Evolutionary conservation across 2,888 invertebrate species (phyloP), one percentile per base, ranked within the genome.

Genomic region (Microctonus aethiopoides): DNA sequence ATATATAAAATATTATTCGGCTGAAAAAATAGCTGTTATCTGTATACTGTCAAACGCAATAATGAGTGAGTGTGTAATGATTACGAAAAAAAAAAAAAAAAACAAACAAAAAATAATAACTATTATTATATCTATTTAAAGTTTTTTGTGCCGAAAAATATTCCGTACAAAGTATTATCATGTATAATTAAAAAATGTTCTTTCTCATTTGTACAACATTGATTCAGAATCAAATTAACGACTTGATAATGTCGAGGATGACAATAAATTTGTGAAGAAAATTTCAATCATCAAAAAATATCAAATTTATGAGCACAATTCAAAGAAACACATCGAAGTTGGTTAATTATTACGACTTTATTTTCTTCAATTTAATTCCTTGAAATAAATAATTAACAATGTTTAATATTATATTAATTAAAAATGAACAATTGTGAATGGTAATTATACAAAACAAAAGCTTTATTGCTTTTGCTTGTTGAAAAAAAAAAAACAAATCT

Each of bases 181-280:
- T 70, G 46, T 67, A 46, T 46, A 46, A 16, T 16, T 46, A 16
- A 46, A 16, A 63, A 64, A 69, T 29, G 7, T 5, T 67, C 51
- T 65, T 68, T 62, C 60, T 64, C 69, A 65, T 68, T 29, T 59
- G 39, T 46, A 69, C 67, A 41, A 64, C 71, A 56, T 62, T 60
- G 56, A 70, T 67, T 56, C 24, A 66, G 24, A 70, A 72, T 72
- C 72, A 71, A 70, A 74, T 72, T 68, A 71, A n/a, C 59, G 56
- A 63, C 67, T 62, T n/a, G 63, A 54, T 70, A 73, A 68, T 70
- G 68, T 68, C 71, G 72, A 69, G 68, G 61, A 65, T 64, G 74
- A 76, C 74, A 76, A 76, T 74, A 76, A 74, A 71, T 75, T 72
- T 71, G 54, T 68, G 62, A 36, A 59, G 67, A 63, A 66, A 56